Evolutionary conservation across 2,888 invertebrate species (phyloP).

Genomic region (Aphodius sticticus): DNA sequence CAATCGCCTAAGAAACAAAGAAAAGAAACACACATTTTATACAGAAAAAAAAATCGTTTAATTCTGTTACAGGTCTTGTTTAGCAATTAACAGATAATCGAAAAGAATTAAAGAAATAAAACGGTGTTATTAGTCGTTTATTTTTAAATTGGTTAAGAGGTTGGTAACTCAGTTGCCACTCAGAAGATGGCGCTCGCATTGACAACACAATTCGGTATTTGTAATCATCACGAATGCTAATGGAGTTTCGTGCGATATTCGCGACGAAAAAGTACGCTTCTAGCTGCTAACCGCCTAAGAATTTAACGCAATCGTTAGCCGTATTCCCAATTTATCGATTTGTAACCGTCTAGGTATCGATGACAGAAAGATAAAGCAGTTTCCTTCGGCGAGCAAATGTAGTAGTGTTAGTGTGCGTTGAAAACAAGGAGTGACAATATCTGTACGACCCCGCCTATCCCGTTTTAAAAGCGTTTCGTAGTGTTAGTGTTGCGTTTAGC

Average conservation of each 20-base stretch:
- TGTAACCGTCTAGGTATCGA: neutral
- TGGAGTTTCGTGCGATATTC: neutral
- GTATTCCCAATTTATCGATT: neutral
- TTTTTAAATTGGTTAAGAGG: neutral
- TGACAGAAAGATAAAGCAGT: neutral
- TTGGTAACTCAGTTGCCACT: neutral
- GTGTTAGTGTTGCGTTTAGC: constrained; percentile 53
- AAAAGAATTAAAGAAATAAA: neutral
- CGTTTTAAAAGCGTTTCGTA: constrained; percentile 45
- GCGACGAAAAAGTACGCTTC: neutral
- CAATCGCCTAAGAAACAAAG: neutral
- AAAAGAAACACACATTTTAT: neutral
- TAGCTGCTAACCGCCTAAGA: neutral
- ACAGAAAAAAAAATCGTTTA: neutral
- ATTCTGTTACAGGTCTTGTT: neutral
- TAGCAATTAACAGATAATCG: neutral
- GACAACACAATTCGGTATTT: neutral
- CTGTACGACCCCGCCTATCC: constrained; percentile 57
- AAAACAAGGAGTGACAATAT: constrained; percentile 30
- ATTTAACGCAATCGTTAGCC: neutral
- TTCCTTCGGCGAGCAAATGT: neutral
- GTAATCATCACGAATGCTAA: neutral
- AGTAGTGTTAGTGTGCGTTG: constrained; percentile 20
- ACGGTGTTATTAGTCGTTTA: neutral
- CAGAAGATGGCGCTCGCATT: neutral